Conservation (phyloP, 2,113 vertebrate species). For the Falcunculus frontatus region DNA sequence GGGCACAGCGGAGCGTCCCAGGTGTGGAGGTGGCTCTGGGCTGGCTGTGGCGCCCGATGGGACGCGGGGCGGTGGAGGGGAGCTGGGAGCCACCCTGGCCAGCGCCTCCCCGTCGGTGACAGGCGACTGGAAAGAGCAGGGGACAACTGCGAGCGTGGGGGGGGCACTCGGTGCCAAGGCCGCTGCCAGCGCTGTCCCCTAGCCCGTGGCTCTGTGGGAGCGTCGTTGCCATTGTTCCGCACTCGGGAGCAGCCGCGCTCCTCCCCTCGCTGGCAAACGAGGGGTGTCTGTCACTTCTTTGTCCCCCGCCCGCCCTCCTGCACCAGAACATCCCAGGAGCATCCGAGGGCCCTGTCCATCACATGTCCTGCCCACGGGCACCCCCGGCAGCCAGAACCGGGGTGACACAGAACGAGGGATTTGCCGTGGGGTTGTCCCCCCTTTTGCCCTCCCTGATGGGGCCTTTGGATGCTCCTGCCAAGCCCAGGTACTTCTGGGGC, state of each 20-base stretch:
- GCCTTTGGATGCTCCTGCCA: not conserved
- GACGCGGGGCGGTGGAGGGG: not conserved
- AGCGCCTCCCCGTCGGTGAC: not conserved
- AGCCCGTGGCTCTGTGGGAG: not conserved
- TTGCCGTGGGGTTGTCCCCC: rapidly evolving
- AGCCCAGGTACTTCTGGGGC: not conserved
- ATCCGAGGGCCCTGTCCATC: rapidly evolving
- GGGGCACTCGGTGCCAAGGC: not conserved
- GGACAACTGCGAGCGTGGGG: not conserved
- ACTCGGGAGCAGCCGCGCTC: not conserved
- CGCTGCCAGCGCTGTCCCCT: rapidly evolving
- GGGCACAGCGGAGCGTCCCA: not conserved
- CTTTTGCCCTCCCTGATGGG: not conserved
- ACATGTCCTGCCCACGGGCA: rapidly evolving
- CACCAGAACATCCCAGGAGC: not conserved
- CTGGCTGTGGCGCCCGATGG: not conserved
- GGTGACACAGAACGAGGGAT: too few relatives aligned
- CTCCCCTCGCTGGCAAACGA: not conserved
- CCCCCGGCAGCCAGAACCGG: rapidly evolving
- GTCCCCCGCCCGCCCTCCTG: rapidly evolving
- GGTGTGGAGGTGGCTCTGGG: not conserved
- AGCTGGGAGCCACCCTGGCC: not conserved
- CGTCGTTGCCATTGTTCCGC: not conserved
- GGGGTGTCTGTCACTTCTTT: not conserved
- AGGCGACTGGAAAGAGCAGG: not conserved